A percentile compares a stretch with the other conserved stretches of the same genome.
Evolutionary conservation across 2,113 vertebrate species (phyloP).

Genomic region (Plecotus auritus): DNA sequence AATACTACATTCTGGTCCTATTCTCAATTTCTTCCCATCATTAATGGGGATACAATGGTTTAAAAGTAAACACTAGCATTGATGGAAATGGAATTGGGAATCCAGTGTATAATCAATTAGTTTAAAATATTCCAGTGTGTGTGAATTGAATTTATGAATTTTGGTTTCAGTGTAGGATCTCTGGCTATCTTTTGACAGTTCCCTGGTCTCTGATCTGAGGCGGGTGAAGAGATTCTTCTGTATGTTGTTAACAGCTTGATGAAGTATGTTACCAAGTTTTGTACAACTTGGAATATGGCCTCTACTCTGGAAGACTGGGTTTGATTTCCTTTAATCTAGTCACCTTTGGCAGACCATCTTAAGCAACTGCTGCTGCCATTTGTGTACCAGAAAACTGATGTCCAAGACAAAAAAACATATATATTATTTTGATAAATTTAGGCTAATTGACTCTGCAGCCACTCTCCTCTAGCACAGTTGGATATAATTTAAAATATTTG

Average conservation of each 20-base stretch:
- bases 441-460: not conserved
- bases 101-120: not conserved
- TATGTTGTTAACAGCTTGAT: not conserved
- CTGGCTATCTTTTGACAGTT: not conserved
- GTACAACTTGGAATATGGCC: not conserved
- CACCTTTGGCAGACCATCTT: not conserved
- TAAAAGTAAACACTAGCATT: not conserved
- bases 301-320: not conserved
- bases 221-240: not conserved
- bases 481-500: not conserved
- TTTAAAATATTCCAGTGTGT: not conserved
- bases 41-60: not conserved
- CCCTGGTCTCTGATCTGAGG: not conserved
- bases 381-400: not conserved
- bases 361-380: constrained; percentile 9
- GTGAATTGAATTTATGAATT: not conserved
- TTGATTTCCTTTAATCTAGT: constrained; percentile 3
- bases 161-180: not conserved
- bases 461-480: not conserved
- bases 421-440: not conserved
- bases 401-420: not conserved
- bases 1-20: not conserved
- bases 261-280: not conserved
- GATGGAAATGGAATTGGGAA: not conserved
- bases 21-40: constrained; percentile 7